Evolutionary conservation across 2,797 vertebrate species (phyloP).

Genomic region (Chaunax sp.): DNA sequence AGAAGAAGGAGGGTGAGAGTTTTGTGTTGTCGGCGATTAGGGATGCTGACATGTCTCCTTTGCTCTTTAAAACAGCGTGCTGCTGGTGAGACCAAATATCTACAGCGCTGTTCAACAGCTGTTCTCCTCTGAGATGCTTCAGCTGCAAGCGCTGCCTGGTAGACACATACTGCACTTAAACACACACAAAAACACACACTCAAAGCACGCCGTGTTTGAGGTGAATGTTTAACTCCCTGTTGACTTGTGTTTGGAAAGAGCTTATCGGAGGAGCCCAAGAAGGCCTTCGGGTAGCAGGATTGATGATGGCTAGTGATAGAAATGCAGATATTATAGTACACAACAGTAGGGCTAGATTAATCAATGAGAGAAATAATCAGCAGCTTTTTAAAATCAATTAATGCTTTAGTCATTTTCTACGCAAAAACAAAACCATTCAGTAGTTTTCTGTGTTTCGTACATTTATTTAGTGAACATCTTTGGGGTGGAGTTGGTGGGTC

Average conservation of each 20-base stretch:
- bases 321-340: background rate
- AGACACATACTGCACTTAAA: conserved; percentile 67
- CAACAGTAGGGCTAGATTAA: no score
- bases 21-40: conserved; percentile 76
- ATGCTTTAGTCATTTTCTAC: no score
- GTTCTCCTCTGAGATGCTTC: conserved; percentile 73
- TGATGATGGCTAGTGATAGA: conserved; percentile 13
- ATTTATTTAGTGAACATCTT: background rate
- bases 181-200: conserved; percentile 47
- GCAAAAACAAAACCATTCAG: background rate
- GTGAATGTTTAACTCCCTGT: conserved; percentile 65
- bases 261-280: conserved; percentile 26
- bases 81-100: conserved; percentile 80
- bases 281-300: conserved; percentile 36
- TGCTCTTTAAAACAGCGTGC: conserved; percentile 73
- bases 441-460: background rate
- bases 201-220: conserved; percentile 42
- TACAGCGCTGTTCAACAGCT: conserved; percentile 76
- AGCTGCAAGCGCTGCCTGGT: conserved; percentile 61
- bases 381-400: background rate
- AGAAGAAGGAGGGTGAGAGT: conserved; percentile 57
- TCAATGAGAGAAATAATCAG: background rate
- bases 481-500: background rate
- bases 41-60: conserved; percentile 80
- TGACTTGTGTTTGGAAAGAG: conserved; percentile 52